Conservation (phyloP, 2,888 invertebrate species). For the Ellobium chinense region DNA sequence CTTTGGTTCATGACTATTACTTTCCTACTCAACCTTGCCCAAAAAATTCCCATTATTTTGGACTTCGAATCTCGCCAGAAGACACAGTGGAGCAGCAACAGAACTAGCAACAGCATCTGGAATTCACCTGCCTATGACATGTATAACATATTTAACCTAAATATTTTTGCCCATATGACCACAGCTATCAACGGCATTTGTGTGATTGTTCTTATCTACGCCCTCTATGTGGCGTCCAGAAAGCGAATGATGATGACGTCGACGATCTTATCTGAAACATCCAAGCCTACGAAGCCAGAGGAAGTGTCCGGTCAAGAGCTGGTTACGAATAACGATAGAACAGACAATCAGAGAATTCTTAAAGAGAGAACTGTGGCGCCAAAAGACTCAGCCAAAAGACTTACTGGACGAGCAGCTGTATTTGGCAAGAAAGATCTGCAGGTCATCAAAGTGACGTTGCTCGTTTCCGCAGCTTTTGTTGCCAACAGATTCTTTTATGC, state of each 20-base stretch:
- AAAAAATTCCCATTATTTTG: background rate
- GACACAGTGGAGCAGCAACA: too few species aligned
- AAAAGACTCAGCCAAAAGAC: background rate
- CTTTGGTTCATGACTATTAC: background rate
- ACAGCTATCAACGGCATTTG: background rate
- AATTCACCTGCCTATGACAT: too few species aligned
- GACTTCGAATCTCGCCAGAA: too few species aligned
- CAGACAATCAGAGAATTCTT: background rate
- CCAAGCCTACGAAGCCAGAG: background rate
- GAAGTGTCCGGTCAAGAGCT: background rate
- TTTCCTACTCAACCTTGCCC: background rate
- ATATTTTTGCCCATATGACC: background rate
- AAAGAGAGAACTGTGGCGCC: background rate
- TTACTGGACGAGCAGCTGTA: background rate
- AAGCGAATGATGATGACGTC: background rate
- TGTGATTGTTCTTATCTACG: background rate
- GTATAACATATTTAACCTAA: background rate
- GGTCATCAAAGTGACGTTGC: background rate
- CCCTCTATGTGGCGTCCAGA: background rate
- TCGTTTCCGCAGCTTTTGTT: background rate
- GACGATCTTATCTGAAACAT: background rate
- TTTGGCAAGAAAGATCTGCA: background rate
- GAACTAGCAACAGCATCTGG: too few species aligned
- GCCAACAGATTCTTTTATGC: background rate
- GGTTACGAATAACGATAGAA: background rate